A percentile compares a stretch with the other conserved stretches of the same genome.
Evolutionary conservation across 1,140 invertebrate species (phyloP).

Genomic region (Diachasma alloeum): DNA sequence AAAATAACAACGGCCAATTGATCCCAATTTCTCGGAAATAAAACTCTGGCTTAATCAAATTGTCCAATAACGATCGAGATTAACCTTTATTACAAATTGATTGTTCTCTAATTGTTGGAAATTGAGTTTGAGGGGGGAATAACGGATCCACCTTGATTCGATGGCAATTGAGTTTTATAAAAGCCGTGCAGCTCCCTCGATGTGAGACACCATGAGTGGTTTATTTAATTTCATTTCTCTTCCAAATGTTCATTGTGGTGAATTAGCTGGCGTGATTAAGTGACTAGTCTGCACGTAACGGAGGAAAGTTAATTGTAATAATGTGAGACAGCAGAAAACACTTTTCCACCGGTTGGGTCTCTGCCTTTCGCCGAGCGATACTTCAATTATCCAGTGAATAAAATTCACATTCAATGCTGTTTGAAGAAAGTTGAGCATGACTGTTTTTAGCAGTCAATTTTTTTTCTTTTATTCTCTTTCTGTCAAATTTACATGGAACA

Average conservation of each 20-base stretch:
- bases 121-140: not conserved
- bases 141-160: too few relatives aligned
- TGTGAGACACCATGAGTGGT: not conserved
- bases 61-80: not conserved
- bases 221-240: not conserved
- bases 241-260: not conserved
- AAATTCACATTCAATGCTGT: not conserved
- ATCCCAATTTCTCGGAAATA: too few relatives aligned
- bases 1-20: too few relatives aligned
- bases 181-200: not conserved
- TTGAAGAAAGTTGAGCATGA: too few relatives aligned
- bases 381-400: not conserved
- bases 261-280: not conserved
- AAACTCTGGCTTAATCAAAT: not conserved
- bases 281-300: not conserved
- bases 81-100: not conserved
- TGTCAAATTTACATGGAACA: not conserved
- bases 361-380: not conserved
- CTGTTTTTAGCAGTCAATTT: too few relatives aligned
- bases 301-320: not conserved
- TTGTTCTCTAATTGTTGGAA: not conserved
- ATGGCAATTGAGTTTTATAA: too few relatives aligned
- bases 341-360: not conserved
- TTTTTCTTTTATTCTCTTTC: too few relatives aligned
- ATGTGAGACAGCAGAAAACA: not conserved